Conservation (phyloP, 2,113 vertebrate genomes). For the Lota lota region DNA sequence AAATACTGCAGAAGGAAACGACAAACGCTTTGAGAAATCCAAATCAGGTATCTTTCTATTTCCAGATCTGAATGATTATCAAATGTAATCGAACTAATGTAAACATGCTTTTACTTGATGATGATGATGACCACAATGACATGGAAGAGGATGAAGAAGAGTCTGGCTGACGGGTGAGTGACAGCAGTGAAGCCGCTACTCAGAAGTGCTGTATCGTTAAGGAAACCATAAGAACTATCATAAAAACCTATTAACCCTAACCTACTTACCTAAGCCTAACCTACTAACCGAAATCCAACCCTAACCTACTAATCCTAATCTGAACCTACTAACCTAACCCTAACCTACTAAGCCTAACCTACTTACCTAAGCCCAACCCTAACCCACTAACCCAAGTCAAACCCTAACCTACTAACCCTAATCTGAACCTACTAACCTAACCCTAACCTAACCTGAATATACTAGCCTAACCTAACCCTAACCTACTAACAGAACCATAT, state of each 20-base stretch:
- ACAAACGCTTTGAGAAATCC: neutral
- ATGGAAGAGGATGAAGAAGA: conserved; percentile 92
- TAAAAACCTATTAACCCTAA: neutral
- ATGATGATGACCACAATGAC: conserved; percentile 89
- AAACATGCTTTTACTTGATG: conserved; percentile 81
- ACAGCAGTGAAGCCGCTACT: conserved; percentile 81
- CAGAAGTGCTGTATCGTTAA: conserved; percentile 80
- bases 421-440: too few relatives aligned
- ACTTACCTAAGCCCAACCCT: too few relatives aligned
- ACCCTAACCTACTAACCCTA: too few relatives aligned
- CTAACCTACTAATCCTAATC: too few relatives aligned
- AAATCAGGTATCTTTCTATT: neutral
- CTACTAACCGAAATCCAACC: too few relatives aligned
- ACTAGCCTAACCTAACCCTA: too few relatives aligned
- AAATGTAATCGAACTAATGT: neutral
- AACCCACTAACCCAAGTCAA: too few relatives aligned
- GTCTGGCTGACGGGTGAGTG: conserved; percentile 76
- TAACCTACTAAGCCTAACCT: too few relatives aligned
- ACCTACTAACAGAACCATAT: too few relatives aligned
- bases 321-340: too few relatives aligned
- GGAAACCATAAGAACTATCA: conserved; percentile 33
- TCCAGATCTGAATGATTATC: neutral
- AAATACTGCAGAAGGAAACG: conserved; percentile 79
- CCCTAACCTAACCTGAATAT: too few relatives aligned
- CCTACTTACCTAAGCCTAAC: too few relatives aligned